Conservation (phyloP, 2,113 vertebrate genomes). For the Datnioides undecimradiatus region DNA sequence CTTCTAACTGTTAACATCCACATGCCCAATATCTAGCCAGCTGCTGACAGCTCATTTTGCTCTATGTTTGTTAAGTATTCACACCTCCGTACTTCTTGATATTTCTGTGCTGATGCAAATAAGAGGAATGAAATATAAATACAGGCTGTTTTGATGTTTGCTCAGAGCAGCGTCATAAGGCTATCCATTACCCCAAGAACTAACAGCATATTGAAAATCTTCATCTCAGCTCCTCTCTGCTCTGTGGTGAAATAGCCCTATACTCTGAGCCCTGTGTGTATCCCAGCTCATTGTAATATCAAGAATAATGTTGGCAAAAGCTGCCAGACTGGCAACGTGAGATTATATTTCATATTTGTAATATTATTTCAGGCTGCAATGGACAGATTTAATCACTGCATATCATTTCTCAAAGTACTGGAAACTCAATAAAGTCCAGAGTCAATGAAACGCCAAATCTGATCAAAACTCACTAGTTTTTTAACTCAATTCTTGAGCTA, state of each 20-base stretch:
- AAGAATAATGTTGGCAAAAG: constrained; percentile 30
- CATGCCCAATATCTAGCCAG: background rate
- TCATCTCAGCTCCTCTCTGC: background rate
- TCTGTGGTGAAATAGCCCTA: constrained; percentile 9
- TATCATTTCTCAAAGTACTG: constrained; percentile 27
- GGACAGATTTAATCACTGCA: constrained; percentile 36
- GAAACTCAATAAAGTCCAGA: constrained; percentile 21
- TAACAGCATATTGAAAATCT: background rate
- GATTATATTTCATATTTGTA: constrained; percentile 29
- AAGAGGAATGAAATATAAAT: constrained; percentile 22
- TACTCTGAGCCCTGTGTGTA: background rate
- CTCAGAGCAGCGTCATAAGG: background rate
- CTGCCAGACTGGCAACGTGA: background rate
- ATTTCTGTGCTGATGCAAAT: constrained; percentile 38
- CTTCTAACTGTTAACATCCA: constrained; percentile 25
- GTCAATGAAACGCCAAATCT: constrained; percentile 10
- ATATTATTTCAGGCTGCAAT: constrained; percentile 32
- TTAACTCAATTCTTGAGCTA: background rate
- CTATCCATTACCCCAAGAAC: constrained; percentile 6
- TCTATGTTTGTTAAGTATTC: constrained; percentile 26
- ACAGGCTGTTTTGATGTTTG: constrained; percentile 5
- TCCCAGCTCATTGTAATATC: constrained; percentile 1
- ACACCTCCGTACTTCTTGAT: constrained; percentile 25
- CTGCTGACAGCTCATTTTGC: constrained; percentile 19
- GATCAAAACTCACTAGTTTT: background rate